Evolutionary conservation across 2,797 vertebrate genomes (phyloP), one percentile per base, ranked within the genome.

Genomic region (Cyclura pinguis): DNA sequence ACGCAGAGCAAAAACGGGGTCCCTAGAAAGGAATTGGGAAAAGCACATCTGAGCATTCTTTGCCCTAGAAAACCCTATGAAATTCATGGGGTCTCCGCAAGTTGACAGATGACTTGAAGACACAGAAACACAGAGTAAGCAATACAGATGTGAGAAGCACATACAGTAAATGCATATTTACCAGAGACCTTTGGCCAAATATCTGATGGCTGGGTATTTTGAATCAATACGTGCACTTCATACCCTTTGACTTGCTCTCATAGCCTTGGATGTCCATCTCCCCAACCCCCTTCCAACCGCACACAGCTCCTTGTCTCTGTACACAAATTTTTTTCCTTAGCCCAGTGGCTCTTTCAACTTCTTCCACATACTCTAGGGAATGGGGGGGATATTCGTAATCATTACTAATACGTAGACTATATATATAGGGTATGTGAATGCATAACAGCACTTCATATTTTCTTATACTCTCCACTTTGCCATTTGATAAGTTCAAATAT

Each of bases 131-230:
- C 9, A 32, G 9, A 69, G 12, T 32, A 32, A 29, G 13, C 27
- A 62, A 57, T 81, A 57, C 16, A 57, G 6, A 47, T 77, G 32
- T 52, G 73, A 59, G 77, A 77, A 47, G 52, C 10, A 20, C 42
- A 47, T 57, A 38, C 6, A 35, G 50, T 64, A 77, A 84, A 84
- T 76, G 29, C 57, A 47, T 38, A 84, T 35, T 22, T 50, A 14
- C 18, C 13, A 84, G 55, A 35, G 35, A 64, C 55, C 24, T 83
- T 64, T 20, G 13, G 27, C 1, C 8, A 82, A 73, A 59, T 74
- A 84, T 84, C n/a, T 89, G 57, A 10, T 59, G 35, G 10, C 35
- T 42, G 27, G 38, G 55, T 84, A 76, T 77, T 84, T 89, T 64
- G 42, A 77, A 84, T 50, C 32, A 64, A 24, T 64, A 77, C 20